phyloP scores from a whole-genome alignment of 2,888 invertebrate genomes.

The Drepanosiphum platanoidis region DNA sequence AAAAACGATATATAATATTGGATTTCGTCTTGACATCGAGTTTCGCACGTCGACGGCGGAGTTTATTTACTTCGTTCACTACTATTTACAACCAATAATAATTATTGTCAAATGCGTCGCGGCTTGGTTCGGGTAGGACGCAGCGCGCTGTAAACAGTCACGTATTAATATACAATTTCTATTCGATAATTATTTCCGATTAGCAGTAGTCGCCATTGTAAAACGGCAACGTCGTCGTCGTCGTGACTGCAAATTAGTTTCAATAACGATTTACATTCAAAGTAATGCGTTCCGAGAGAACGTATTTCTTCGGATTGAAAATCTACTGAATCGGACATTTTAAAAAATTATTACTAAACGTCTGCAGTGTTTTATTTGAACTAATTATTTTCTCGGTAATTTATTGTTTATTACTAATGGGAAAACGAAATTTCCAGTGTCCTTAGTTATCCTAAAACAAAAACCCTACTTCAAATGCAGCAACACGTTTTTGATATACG shows the following conservation, averaged over 20 bases:
- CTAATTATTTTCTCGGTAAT: not conserved
- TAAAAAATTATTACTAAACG: not conserved
- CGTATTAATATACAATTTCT: not conserved
- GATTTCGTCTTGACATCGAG: too few species aligned
- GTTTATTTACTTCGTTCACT: too few species aligned
- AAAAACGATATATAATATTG: too few species aligned
- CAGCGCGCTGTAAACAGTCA: not conserved
- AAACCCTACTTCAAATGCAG: not conserved
- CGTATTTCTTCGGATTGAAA: not conserved
- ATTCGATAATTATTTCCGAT: not conserved
- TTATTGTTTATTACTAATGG: not conserved
- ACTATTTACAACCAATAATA: too few species aligned
- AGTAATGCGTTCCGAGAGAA: not conserved
- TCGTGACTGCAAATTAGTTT: not conserved
- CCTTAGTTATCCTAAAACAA: not conserved
- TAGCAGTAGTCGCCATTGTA: not conserved
- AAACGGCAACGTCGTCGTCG: not conserved
- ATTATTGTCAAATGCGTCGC: too few species aligned
- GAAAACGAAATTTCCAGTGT: not conserved
- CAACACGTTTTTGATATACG: not conserved
- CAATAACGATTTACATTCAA: not conserved
- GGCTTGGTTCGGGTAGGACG: too few species aligned
- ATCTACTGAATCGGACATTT: not conserved
- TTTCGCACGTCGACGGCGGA: too few species aligned
- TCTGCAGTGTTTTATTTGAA: not conserved